phyloP scores from a whole-genome alignment of 2,888 invertebrate genomes.

The Rotaria macrura region DNA sequence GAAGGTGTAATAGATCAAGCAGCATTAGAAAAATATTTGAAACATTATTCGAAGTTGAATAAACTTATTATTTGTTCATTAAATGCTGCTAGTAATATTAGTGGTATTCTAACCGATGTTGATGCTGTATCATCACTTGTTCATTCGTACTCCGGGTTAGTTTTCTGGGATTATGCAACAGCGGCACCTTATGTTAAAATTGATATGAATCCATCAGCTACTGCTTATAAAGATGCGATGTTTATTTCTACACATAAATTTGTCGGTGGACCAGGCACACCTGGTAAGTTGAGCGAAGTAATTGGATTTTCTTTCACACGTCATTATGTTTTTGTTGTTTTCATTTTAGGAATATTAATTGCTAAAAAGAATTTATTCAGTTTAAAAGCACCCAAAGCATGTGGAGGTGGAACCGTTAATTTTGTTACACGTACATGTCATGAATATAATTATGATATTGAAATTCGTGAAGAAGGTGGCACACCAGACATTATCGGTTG shows the following conservation, averaged over 20 bases:
- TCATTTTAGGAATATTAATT: constrained; percentile 54
- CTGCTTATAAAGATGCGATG: constrained; percentile 72
- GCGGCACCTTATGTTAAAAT: constrained; percentile 67
- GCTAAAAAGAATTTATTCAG: constrained; percentile 57
- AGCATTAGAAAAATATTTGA: constrained; percentile 8
- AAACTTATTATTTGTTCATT: constrained; percentile 59
- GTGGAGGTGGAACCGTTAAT: constrained; percentile 56
- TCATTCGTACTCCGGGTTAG: constrained; percentile 69
- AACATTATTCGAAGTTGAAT: not conserved
- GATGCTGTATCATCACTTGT: constrained; percentile 67
- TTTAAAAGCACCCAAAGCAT: constrained; percentile 52
- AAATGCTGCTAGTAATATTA: constrained; percentile 74
- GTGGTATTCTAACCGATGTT: constrained; percentile 73
- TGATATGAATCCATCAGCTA: constrained; percentile 69
- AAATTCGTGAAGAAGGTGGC: constrained; percentile 41
- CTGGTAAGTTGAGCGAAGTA: constrained; percentile 42
- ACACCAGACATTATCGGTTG: constrained; percentile 41
- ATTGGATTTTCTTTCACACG: no score
- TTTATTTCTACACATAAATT: constrained; percentile 82
- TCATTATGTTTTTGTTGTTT: not conserved
- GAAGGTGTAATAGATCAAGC: constrained; percentile 18
- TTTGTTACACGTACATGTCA: constrained; percentile 46
- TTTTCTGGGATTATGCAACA: constrained; percentile 80
- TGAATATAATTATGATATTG: constrained; percentile 38
- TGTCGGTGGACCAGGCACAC: constrained; percentile 76